Base-by-base conservation (phyloP, 92 coral and sea anemone species). In the Galaxea fascicularis region DNA sequence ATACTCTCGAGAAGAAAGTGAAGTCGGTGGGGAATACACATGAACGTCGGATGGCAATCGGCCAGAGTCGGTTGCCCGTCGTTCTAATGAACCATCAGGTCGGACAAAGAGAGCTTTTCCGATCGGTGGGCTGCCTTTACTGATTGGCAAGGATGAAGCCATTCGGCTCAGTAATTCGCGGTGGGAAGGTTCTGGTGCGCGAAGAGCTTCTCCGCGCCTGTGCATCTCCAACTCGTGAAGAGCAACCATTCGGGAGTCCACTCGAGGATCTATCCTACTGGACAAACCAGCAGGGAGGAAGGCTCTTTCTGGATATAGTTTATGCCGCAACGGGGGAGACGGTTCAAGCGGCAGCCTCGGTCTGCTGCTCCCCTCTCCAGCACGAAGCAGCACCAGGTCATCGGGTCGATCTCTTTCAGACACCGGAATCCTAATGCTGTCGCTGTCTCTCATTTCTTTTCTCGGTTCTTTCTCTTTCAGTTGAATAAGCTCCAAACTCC, bases 111-210 rank as follows among this genome's bases (percentile, higher is more conserved):
- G 56, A 18, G 93, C 74, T 30, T 83, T 83, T 56, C 69, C 86
- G 14, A 71, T 24, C 9, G 77, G 77, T 18, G 85, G 59, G 53
- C 75, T 81, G 8, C 84, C 79, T 59, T 91, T 91, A 35, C 81
- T 71, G 4, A 74, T 82, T 13, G 93, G 85, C 44, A 91, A 90
- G 28, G 90, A 86, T 57, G 93, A 90, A 21, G 98, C 98, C 86
- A 94, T 92, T 76, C 95, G 83, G 31, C 98, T 94, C 28, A 94
- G 94, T n/a, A 94, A 82, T 72, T 94, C 98, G 44, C 98, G 88
- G 56, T 94, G 98, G 0, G 98, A 94, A 31, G 90, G 85, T 56
- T 92, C 98, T 28, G 89, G 87, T 18, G 68, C 93, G 62, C 98
- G 89, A 21, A 92, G 57, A 15, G 80, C 84, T 79, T 94, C 98